Conservation (phyloP, 2,113 vertebrate genomes). For the Neotragus moschatus region DNA sequence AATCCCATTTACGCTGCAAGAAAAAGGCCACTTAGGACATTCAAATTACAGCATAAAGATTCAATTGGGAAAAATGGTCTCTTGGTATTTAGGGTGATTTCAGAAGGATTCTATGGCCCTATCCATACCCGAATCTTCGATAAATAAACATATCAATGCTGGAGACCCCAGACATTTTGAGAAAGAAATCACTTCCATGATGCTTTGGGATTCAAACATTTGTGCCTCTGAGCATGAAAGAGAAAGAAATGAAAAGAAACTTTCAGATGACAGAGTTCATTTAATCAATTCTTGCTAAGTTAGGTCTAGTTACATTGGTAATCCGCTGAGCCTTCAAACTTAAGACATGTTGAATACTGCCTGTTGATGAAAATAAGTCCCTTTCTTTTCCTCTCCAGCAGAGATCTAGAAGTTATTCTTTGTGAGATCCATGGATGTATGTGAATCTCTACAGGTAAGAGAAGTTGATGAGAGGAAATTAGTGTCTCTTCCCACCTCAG, state of each 20-base stretch:
- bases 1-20: background rate
- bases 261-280: background rate
- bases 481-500: background rate
- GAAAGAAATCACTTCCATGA: background rate
- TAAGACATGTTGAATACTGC: background rate
- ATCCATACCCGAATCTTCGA: background rate
- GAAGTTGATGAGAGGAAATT: background rate
- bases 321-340: background rate
- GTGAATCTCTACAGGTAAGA: background rate
- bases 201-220: background rate
- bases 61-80: background rate
- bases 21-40: background rate
- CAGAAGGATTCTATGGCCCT: background rate
- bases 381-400: background rate
- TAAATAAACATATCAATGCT: background rate
- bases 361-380: background rate
- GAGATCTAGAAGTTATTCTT: background rate
- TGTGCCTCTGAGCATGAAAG: background rate
- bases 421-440: background rate
- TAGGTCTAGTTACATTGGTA: background rate
- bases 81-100: background rate
- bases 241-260: background rate
- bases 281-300: background rate
- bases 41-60: background rate
- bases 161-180: background rate